Evolutionary conservation across 2,888 invertebrate species (phyloP), one percentile per base, ranked within the genome.

Genomic region (Julus scanicus): DNA sequence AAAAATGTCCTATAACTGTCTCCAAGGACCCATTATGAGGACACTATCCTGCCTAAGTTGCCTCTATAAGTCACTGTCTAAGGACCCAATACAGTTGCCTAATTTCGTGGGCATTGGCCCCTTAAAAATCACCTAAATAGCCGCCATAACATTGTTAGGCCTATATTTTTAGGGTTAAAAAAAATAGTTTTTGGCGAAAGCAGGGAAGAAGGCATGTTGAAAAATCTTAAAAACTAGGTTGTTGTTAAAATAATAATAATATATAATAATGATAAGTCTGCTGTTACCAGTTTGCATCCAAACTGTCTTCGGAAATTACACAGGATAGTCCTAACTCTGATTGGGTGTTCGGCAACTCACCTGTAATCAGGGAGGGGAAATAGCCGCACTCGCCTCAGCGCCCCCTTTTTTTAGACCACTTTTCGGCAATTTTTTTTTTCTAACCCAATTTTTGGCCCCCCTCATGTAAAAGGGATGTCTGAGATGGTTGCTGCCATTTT

Each of bases 341-440:
- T 20, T 63, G 57, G 57, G 20, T 20, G 20, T 20, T 63, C 63
- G 63, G 63, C 63, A 4, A 63, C 20, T 20, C 63, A 63, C 63
- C 63, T 63, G 63, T 63, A 63, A 63, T 63, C 63, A 63, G 63
- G 63, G 63, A 63, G 63, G 63, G 20, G 63, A 63, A 20, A 15
- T n/a, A 63, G n/a, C 57, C 57, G n/a, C 57, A 57, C 13, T 57
- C 57, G 20, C 63, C 63, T 63, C 63, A 63, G 63, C 63, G 20
- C 20, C 63, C 63, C 63, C 63, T 15, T 53, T 63, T 63, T 17
- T 20, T 20, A 1, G 6, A 63, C 63, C 20, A 20, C 20, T 63
- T 63, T 63, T 63, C 20, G 15, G 53, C 53, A 8, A 11, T 48
- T 11, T 48, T 53, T 53, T 15, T 53, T 53, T 53, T 53, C 11